Base-by-base conservation (phyloP, 2,888 invertebrate genomes). In the Anagyrus pseudococci region DNA sequence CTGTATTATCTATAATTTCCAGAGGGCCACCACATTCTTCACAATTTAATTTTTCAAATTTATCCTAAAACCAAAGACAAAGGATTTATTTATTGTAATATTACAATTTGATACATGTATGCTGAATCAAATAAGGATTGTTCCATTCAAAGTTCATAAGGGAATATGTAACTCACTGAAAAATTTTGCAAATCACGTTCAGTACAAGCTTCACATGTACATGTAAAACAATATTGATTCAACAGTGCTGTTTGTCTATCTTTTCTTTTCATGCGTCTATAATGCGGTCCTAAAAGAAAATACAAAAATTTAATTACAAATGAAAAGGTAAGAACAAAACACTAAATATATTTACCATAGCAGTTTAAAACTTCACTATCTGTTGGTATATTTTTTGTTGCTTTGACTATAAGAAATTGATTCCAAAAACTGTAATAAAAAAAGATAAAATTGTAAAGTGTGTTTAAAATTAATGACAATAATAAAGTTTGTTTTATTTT, bases 311-410 rank as follows among this genome's bases (percentile, higher is more conserved):
- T n/a, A n/a, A n/a, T n/a, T n/a, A n/a, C n/a, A n/a, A n/a, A n/a
- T n/a, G n/a, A n/a, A n/a, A n/a, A n/a, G n/a, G n/a, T n/a, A n/a
- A n/a, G n/a, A n/a, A n/a, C n/a, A n/a, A n/a, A n/a, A n/a, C n/a
- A n/a, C n/a, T n/a, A n/a, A n/a, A n/a, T n/a, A n/a, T n/a, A 25
- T 23, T 59, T 72, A 84, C 91, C 92, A 80, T 96, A 96, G 76
- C 94, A 94, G 81, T 95, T 95, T 69, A 86, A 86, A 66, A 97
- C 86, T 82, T 96, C 92, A 13, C 85, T 85, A 4, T 89, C 90
- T 25, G 82, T 72, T 1, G 79, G 68, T 37, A 96, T 84, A 72
- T 88, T 85, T 64, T 85, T 85, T 0, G 85, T 81, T 8, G 93
- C 88, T 72, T 88, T 87, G 2, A 94, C 89, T 65, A 91, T 85